These are phyloP conservation scores for Chaetogeoica ovagalla DNA, from an alignment of 2,888 invertebrate genomes.

Conservation along the genomic window DNA sequence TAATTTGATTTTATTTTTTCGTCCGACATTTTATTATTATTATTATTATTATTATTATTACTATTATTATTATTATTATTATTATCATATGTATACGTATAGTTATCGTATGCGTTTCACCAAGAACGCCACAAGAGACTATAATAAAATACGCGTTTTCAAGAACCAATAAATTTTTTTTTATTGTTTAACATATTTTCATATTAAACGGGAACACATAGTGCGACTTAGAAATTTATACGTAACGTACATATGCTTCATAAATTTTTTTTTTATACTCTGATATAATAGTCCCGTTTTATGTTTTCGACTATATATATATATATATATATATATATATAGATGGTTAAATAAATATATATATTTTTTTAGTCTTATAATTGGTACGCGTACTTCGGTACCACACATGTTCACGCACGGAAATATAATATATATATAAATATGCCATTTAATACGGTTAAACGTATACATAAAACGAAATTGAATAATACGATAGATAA, in stretches of 20 bases:
- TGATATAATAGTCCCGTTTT: conserved; percentile 14
- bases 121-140: background rate
- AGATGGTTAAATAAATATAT: too few relatives aligned
- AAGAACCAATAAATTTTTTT: conserved; percentile 41
- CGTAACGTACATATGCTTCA: background rate
- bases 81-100: too few relatives aligned
- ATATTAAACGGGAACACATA: conserved; percentile 36
- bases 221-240: conserved; percentile 9
- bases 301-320: background rate
- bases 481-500: too few relatives aligned
- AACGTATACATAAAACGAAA: too few relatives aligned
- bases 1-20: conserved; percentile 8
- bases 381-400: too few relatives aligned
- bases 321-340: too few relatives aligned
- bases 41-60: too few relatives aligned
- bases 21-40: background rate
- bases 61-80: too few relatives aligned
- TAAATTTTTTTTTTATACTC: conserved; percentile 6
- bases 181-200: conserved; percentile 3
- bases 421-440: too few relatives aligned
- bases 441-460: too few relatives aligned
- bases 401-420: background rate
- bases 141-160: conserved; percentile 24
- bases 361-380: background rate
- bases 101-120: background rate